Conservation (phyloP, 2,113 vertebrate genomes). For the Leptobrachium leishanense region DNA sequence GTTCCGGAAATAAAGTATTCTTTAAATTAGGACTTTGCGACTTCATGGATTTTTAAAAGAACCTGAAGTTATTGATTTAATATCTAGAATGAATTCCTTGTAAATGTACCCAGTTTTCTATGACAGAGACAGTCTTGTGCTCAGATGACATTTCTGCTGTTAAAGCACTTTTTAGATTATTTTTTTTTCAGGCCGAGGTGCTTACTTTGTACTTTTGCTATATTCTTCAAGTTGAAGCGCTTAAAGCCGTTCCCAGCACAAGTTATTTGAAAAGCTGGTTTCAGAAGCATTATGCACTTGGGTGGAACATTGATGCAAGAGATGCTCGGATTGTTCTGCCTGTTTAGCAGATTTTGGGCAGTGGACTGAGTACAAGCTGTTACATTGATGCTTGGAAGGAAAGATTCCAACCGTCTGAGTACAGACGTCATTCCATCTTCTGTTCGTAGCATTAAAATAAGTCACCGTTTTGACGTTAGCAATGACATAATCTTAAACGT, state of each 20-base stretch:
- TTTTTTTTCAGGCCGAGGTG: slow-evolving; percentile 23
- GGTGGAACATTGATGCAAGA: neutral
- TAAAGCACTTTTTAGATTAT: slow-evolving; percentile 22
- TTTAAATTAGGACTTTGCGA: slow-evolving; percentile 1
- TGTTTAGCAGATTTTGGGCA: neutral
- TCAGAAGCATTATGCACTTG: neutral
- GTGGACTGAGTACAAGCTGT: neutral
- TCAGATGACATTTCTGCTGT: slow-evolving; percentile 34
- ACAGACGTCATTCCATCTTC: no score
- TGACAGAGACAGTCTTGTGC: slow-evolving; percentile 27
- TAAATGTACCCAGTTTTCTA: slow-evolving; percentile 5
- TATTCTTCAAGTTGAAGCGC: slow-evolving; percentile 9
- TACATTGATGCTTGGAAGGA: no score
- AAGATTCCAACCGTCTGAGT: no score
- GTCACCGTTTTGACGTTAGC: no score
- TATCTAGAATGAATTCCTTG: slow-evolving; percentile 28
- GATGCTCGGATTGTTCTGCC: neutral
- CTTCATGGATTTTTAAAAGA: slow-evolving; percentile 14
- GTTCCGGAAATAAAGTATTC: neutral
- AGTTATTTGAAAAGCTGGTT: neutral
- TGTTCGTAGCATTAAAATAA: no score
- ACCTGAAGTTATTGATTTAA: slow-evolving; percentile 26
- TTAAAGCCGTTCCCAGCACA: neutral
- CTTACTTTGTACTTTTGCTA: slow-evolving; percentile 31
- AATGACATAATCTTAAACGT: no score